Evolutionary conservation across 2,113 vertebrate species (phyloP).

Genomic region (Aphelocoma coerulescens): DNA sequence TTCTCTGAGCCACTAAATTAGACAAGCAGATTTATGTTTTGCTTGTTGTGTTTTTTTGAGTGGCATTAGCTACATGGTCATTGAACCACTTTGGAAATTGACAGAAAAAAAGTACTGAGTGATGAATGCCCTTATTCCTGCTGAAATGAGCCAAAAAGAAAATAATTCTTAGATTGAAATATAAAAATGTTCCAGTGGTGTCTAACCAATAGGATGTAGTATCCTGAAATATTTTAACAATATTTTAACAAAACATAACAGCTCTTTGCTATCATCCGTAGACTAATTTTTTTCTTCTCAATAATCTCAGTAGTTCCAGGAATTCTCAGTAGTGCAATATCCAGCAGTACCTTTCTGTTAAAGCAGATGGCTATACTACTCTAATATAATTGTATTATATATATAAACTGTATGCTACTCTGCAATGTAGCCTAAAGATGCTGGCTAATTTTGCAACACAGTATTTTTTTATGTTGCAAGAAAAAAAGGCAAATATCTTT

Average conservation of each 20-base stretch:
- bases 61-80: background rate
- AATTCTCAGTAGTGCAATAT: background rate
- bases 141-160: background rate
- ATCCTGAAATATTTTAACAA: background rate
- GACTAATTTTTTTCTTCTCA: background rate
- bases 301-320: background rate
- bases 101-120: background rate
- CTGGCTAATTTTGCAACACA: background rate
- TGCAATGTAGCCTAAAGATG: background rate
- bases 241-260: background rate
- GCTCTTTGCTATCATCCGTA: background rate
- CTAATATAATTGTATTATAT: no score
- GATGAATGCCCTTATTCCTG: background rate
- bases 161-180: background rate
- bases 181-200: background rate
- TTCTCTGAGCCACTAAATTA: background rate
- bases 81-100: background rate
- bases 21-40: background rate
- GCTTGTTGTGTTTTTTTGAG: background rate
- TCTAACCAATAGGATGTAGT: background rate
- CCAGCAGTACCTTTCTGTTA: constrained; percentile 10
- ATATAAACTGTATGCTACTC: background rate
- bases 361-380: background rate
- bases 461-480: background rate
- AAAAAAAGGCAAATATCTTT: background rate